Evolutionary conservation across 2,888 invertebrate genomes (phyloP).

Genomic region (Xanthostigma xanthostigma): DNA sequence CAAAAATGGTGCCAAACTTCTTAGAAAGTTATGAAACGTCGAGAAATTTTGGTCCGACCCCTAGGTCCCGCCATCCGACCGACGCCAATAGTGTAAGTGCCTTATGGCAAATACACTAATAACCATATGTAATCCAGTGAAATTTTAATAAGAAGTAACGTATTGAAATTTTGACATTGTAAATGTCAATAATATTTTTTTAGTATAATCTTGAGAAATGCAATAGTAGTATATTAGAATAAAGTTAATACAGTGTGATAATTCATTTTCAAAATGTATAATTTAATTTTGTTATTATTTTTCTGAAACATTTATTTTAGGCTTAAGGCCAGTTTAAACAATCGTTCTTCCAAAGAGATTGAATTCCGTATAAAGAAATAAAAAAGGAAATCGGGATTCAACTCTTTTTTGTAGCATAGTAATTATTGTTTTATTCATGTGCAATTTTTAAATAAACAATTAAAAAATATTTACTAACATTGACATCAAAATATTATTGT

Average conservation of each 20-base stretch:
- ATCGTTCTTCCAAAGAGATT: slow-evolving; percentile 25
- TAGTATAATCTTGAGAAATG: neutral
- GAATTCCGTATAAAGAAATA: neutral
- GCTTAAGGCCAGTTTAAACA: slow-evolving; percentile 28
- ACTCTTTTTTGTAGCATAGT: neutral
- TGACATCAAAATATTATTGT: too few relatives aligned
- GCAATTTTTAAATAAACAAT: too few relatives aligned
- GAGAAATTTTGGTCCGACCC: too few relatives aligned
- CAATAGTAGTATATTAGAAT: neutral
- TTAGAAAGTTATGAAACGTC: too few relatives aligned
- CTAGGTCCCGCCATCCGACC: too few relatives aligned
- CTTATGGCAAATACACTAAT: too few relatives aligned
- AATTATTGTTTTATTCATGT: too few relatives aligned
- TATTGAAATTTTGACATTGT: neutral
- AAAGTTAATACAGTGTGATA: slow-evolving; percentile 2
- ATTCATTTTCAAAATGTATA: neutral
- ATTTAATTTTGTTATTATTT: slow-evolving; percentile 9
- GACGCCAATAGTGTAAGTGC: too few relatives aligned
- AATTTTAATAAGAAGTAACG: neutral
- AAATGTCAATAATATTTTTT: neutral
- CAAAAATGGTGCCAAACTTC: too few relatives aligned
- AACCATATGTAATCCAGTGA: too few relatives aligned
- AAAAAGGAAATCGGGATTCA: neutral
- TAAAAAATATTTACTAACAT: too few relatives aligned
- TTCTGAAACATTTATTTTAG: slow-evolving; percentile 24